Base-by-base conservation (phyloP, 1,140 invertebrate species). In the Drosophila auraria region DNA sequence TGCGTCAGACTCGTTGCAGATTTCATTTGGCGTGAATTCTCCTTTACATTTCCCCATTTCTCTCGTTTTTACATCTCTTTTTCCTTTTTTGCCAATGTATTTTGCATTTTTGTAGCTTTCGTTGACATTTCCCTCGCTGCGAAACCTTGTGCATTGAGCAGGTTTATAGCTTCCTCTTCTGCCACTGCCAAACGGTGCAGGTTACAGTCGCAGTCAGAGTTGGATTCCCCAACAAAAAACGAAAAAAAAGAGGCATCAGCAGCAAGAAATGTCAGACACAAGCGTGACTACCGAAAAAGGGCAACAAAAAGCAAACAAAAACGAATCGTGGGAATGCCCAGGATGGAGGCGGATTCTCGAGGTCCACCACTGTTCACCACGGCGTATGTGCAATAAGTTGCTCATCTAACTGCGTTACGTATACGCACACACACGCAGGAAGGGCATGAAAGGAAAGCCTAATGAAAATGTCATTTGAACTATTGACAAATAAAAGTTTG, bases 21-120 rank as follows among this genome's bases (percentile, higher is more conserved):
- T 89, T 87, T 87, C 81, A 84, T 83, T 87, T 83, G 65, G 60
- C 62, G 80, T 71, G 87, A 81, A 89, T 89, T 81, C 80, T 75
- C 73, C 72, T n/a, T 20, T 8, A 30, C 47, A 17, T 70, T 27
- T 51, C 6, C 20, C 36, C 14, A 17, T 14, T 20, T 38, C 17
- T 7, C 20, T 40, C 3, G 30, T 36, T 36, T 56, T 56, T 56
- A 56, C 53, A 56, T 56, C 53, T 56, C 20, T 49, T 59, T 59
- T 57, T 73, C 20, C 60, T 44, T 65, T 77, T 81, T 51, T 77
- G 56, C 23, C 76, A 70, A 83, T 78, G 74, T 78, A 47, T 78
- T 78, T 78, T 78, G 51, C 81, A 89, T 87, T 74, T 87, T 73
- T 76, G 62, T 72, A 53, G 56, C 42, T 63, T 58, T 62, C 44